phyloP scores from a whole-genome alignment of 2,113 vertebrate species.

The Meriones unguiculatus region DNA sequence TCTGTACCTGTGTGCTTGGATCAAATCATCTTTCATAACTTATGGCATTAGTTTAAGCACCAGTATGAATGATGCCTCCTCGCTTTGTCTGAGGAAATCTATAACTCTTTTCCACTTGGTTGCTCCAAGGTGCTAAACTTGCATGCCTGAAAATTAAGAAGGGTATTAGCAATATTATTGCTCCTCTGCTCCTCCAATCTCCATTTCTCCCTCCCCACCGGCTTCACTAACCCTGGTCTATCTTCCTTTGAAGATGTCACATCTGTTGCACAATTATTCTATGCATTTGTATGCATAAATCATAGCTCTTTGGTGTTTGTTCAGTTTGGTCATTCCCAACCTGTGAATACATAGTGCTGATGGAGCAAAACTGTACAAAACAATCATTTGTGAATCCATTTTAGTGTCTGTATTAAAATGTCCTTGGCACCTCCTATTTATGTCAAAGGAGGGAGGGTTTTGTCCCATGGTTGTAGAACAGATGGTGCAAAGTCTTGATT shows the following conservation, averaged over 20 bases:
- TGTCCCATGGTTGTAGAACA: neutral
- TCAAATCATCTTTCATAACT: neutral
- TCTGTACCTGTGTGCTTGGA: neutral
- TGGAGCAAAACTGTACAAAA: neutral
- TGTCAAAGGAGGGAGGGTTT: neutral
- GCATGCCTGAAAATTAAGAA: conserved; percentile 13
- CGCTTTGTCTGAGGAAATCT: neutral
- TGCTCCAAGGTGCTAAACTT: neutral
- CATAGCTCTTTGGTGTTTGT: neutral
- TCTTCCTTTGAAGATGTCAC: neutral
- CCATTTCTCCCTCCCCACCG: neutral
- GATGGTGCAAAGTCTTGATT: neutral
- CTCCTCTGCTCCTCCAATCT: neutral
- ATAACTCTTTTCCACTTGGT: neutral
- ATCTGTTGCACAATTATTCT: neutral
- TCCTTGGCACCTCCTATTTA: neutral
- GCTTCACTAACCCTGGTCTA: neutral
- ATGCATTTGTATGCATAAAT: neutral
- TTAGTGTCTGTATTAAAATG: neutral
- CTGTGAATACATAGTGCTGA: neutral
- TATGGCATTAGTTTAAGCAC: neutral
- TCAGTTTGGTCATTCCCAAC: neutral
- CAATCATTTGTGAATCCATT: neutral
- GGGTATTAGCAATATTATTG: neutral
- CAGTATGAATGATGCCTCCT: neutral